Evolutionary conservation across 2,797 vertebrate genomes (phyloP).

Genomic region (Notamacropus eugenii): DNA sequence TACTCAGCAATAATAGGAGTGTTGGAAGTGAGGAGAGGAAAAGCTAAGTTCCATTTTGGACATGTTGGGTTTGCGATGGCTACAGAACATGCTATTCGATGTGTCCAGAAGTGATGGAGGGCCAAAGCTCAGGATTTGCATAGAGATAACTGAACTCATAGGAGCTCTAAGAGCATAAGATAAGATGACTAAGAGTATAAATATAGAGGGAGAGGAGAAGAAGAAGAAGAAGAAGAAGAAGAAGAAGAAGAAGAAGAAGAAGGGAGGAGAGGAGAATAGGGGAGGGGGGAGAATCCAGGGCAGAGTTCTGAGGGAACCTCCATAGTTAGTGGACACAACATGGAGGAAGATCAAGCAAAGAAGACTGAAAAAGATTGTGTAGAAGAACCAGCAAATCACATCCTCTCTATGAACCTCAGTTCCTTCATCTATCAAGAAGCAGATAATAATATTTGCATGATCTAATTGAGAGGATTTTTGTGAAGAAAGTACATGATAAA

Average conservation of each 20-base stretch:
- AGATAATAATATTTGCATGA: not conserved
- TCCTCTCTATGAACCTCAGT: not conserved
- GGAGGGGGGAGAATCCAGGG: not conserved
- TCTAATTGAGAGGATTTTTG: not conserved
- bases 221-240: too few species aligned
- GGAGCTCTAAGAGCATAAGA: not conserved
- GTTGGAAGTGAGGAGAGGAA: not conserved
- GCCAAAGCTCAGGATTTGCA: not conserved
- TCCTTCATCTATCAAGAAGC: not conserved
- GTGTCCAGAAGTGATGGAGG: not conserved
- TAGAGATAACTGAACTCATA: not conserved
- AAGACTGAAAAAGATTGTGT: not conserved
- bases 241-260: too few species aligned
- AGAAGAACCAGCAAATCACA: not conserved
- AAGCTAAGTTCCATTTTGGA: not conserved
- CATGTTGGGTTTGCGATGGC: not conserved
- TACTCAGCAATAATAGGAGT: not conserved
- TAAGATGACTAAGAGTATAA: not conserved
- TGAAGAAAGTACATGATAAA: not conserved
- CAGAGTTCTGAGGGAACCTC: not conserved
- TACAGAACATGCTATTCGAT: not conserved
- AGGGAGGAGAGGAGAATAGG: too few species aligned
- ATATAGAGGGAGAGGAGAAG: too few species aligned
- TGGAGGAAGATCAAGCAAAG: not conserved
- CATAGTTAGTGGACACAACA: not conserved